Evolutionary conservation across 2,888 invertebrate genomes (phyloP).

Genomic region (Tanypteryx hageni): DNA sequence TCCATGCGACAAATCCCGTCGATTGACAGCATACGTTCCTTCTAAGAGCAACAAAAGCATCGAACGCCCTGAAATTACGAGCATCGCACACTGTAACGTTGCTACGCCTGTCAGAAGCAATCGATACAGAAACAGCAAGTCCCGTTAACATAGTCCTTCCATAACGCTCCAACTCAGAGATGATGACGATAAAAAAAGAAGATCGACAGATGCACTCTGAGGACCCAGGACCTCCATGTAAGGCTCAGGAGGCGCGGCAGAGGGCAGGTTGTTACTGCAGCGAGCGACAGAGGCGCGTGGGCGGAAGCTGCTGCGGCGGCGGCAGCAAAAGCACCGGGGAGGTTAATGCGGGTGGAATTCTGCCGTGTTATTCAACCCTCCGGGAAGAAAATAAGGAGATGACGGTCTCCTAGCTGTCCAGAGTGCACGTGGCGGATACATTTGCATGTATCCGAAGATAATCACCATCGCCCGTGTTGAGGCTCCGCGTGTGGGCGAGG

Average conservation of each 20-base stretch:
- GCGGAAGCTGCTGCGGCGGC: neutral
- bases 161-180: neutral
- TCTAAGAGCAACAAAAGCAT: no score
- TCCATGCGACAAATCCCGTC: no score
- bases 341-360: neutral
- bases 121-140: no score
- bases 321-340: neutral
- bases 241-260: neutral
- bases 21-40: no score
- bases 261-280: neutral
- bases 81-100: no score
- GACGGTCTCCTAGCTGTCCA: neutral
- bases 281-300: neutral
- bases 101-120: no score
- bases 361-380: neutral
- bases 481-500: neutral
- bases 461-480: neutral
- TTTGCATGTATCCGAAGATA: conserved; percentile 11
- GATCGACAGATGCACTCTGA: neutral
- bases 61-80: no score
- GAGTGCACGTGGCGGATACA: neutral
- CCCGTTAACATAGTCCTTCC: neutral
- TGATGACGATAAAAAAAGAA: neutral
- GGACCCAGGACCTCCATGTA: neutral
- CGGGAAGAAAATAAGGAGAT: neutral